Evolutionary conservation across 2,888 invertebrate species (phyloP), one percentile per base, ranked within the genome.

Genomic region (Sisyra terminalis): DNA sequence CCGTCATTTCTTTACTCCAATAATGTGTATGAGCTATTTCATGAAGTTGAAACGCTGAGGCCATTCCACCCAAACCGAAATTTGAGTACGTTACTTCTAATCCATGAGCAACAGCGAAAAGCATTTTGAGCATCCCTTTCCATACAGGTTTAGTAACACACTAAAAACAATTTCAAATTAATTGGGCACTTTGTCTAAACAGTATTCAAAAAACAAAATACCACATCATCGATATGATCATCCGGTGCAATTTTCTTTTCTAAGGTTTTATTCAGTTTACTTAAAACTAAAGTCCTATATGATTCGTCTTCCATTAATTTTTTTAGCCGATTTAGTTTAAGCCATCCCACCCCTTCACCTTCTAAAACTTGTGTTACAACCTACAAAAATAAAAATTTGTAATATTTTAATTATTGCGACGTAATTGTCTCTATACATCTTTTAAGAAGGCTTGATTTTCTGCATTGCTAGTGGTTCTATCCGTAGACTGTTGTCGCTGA

Each of bases 1-100:
- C 76, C 32, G 68, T 70, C 7, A 87, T 59, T 58, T 90, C 90
- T 56, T 87, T 85, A 51, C 84, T 85, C 90, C 93, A 94, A 60
- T 84, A 99, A 64, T 98, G 97, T 0, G 98, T 99, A 61, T 99
- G 97, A 2, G 93, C 89, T 57, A 99, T 93, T 70, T 99, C 98
- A 54, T 97, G 80, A 49, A 97, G 71, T 64, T 94, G 92, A 63
- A 93, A 96, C 14, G 90, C 89, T 0, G 94, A 92, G 3, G 94
- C 93, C 86, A 96, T 92, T 15, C 98, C 98, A 29, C 96, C 96
- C 2, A 92, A 70, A 0, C 96, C 94, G 54, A 89, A 88, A 66
- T 93, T 94, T 35, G 80, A 75, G 59, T 83, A 94, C 1, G 93
- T 92, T 47, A 81, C 80, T 58, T 94, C 94, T 42, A 97, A 67